Evolutionary conservation across 2,113 vertebrate genomes (phyloP).

Genomic region (Bostrychus sinensis): DNA sequence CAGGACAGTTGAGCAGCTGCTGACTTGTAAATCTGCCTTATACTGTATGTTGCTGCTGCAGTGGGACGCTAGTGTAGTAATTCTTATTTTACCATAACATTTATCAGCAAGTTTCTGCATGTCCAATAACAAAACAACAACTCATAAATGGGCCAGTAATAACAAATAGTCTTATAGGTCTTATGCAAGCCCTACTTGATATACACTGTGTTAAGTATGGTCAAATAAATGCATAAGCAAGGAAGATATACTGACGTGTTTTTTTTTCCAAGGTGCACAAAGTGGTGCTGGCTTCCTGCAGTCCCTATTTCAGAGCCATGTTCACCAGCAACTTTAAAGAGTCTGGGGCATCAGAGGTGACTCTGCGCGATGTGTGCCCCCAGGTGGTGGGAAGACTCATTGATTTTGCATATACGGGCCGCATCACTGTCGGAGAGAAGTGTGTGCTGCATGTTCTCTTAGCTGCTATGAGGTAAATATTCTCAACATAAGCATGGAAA

Average conservation of each 20-base stretch:
- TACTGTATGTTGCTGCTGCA: too few species aligned
- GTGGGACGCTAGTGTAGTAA: too few species aligned
- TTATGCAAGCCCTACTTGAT: too few species aligned
- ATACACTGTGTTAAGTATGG: too few species aligned
- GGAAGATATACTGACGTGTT: not conserved
- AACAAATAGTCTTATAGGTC: too few species aligned
- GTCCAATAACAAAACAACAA: too few species aligned
- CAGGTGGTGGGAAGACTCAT: slow-evolving; percentile 81
- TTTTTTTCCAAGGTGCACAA: slow-evolving; percentile 74
- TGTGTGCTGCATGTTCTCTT: slow-evolving; percentile 83
- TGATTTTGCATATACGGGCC: slow-evolving; percentile 84
- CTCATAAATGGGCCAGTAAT: too few species aligned
- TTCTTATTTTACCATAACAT: too few species aligned
- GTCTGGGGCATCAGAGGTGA: slow-evolving; percentile 78
- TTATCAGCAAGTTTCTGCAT: too few species aligned
- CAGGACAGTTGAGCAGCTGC: too few species aligned
- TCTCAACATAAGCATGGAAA: not conserved
- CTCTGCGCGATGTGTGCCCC: slow-evolving; percentile 80
- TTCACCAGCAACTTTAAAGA: slow-evolving; percentile 85
- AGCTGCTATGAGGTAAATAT: slow-evolving; percentile 79
- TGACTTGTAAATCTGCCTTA: too few species aligned
- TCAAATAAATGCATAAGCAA: too few species aligned
- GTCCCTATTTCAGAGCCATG: slow-evolving; percentile 86
- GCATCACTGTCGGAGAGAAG: slow-evolving; percentile 82
- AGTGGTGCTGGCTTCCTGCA: slow-evolving; percentile 84